Evolutionary conservation across 2,797 vertebrate species (phyloP).

Genomic region (Catostomus latipinnis): DNA sequence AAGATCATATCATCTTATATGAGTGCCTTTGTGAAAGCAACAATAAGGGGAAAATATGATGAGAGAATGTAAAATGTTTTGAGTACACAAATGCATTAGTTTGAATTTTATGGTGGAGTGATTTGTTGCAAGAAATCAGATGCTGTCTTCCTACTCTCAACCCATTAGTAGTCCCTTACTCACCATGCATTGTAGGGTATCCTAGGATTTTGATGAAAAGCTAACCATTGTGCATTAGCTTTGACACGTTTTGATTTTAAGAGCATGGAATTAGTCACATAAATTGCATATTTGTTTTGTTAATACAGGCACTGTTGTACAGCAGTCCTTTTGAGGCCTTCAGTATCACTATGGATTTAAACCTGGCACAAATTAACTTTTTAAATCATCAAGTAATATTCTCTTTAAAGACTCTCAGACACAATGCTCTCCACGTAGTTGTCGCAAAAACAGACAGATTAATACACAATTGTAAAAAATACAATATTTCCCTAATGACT

Average conservation of each 20-base stretch:
- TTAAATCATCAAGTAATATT: conserved; percentile 56
- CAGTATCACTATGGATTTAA: conserved; percentile 36
- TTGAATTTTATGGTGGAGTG: background rate
- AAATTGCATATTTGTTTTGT: conserved; percentile 15
- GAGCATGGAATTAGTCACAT: conserved; percentile 21
- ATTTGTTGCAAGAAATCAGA: conserved; percentile 24
- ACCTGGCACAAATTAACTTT: conserved; percentile 58
- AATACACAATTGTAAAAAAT: conserved; percentile 50
- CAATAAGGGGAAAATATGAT: conserved; percentile 12
- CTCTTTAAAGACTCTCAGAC: conserved; percentile 49
- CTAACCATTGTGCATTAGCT: conserved; percentile 8
- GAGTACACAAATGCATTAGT: no score
- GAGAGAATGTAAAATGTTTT: no score
- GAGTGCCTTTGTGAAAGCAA: conserved; percentile 3
- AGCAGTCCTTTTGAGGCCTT: conserved; percentile 23
- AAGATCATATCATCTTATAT: no score
- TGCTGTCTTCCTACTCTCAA: conserved; percentile 27
- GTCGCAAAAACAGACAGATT: conserved; percentile 53
- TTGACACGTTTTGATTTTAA: conserved; percentile 1
- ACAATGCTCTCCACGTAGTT: conserved; percentile 48
- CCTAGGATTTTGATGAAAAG: conserved; percentile 10
- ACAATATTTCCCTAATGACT: conserved; percentile 26
- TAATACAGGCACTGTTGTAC: conserved; percentile 21
- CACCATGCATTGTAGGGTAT: conserved; percentile 15
- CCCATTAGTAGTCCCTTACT: conserved; percentile 45